Conservation (phyloP, 2,888 invertebrate species). For the Venusia cambrica region DNA sequence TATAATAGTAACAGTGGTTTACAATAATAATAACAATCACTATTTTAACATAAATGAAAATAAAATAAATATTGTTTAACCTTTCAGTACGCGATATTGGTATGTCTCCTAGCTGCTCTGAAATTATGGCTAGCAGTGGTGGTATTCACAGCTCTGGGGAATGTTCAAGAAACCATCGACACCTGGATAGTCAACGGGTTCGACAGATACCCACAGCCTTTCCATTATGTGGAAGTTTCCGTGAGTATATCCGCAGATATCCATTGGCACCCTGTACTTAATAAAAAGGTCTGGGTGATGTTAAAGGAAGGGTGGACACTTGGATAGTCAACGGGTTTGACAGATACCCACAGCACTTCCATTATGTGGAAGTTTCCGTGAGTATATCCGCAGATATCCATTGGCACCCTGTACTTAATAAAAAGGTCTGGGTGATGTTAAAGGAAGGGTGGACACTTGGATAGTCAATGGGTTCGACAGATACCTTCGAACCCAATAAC, state of each 20-base stretch:
- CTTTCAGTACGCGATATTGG: slow-evolving; percentile 34
- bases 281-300: slow-evolving; percentile 28
- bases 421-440: slow-evolving; percentile 30
- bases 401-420: too few species aligned
- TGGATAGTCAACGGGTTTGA: slow-evolving; percentile 50
- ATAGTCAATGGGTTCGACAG: slow-evolving; percentile 41
- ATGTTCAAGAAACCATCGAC: slow-evolving; percentile 32
- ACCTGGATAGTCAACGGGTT: slow-evolving; percentile 50
- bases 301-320: slow-evolving; percentile 32
- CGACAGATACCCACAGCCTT: slow-evolving; percentile 32
- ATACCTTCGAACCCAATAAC: too few species aligned
- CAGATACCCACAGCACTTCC: slow-evolving; percentile 35
- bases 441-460: slow-evolving; percentile 43
- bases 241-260: too few species aligned
- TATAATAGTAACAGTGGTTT: too few species aligned
- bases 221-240: slow-evolving; percentile 42
- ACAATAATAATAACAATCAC: too few species aligned
- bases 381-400: too few species aligned
- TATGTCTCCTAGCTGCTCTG: slow-evolving; percentile 46
- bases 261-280: too few species aligned
- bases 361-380: slow-evolving; percentile 47
- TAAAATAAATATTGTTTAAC: too few species aligned
- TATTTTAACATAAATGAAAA: too few species aligned
- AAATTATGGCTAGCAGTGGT: slow-evolving; percentile 53
- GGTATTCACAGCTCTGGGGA: slow-evolving; percentile 39